Evolutionary conservation across 2,888 invertebrate species (phyloP), one percentile per base, ranked within the genome.

Genomic region (Acanthacorydalis orientalis): DNA sequence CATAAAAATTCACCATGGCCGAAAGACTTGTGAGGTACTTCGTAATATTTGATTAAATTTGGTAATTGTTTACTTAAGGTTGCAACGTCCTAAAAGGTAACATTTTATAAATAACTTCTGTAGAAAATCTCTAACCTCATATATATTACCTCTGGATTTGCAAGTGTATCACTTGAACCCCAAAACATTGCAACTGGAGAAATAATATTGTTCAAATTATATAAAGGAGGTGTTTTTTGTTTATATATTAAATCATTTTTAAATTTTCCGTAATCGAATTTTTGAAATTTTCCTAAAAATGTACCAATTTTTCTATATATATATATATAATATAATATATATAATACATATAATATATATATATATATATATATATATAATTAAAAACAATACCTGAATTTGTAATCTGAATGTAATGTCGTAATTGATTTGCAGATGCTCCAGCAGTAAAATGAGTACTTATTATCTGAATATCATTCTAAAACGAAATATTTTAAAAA

Each of bases 381-480:
- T 4, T 1, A 37, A 37, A 37, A 9, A 23, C 23, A 37, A 47
- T 52, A 53, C 63, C 61, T 37, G 69, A 70, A 10, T 61, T 57
- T 15, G 78, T 70, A 16, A 75, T 68, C 64, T 88, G 88, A 0
- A 69, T 78, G 57, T 75, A 87, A 61, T 89, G 88, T 4, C 77
- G 65, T 7, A 86, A 60, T 60, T 85, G 83, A 55, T 75, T 74
- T 1, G 76, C 73, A 1, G 85, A 72, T 0, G 78, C 69, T 2
- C 85, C 84, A 1, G 83, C 81, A 1, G 85, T 84, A 0, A 70
- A 63, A 54, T 83, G 80, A 0, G 74, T 75, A n/a, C 79, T 56
- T 48, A 80, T 76, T 0, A 80, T 75, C 0, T 83, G 80, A 31
- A 85, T 53, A 66, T 82, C 72, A 1, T 78, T 79, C 78, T 83